Conservation (phyloP, 2,888 invertebrate genomes). For the Dasypolia templi region DNA sequence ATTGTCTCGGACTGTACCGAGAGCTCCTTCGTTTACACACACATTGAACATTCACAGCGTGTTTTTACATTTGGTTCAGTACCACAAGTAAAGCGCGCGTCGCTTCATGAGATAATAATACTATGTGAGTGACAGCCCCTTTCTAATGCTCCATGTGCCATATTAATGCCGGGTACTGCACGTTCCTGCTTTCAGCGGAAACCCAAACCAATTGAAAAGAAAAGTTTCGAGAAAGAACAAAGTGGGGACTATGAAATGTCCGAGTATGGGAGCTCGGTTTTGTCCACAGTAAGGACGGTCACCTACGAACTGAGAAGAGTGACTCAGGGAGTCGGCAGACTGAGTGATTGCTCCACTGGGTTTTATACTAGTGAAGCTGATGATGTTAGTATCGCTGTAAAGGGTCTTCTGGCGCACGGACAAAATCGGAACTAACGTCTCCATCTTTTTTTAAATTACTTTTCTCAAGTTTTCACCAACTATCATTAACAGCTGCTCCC, state of each 20-base stretch:
- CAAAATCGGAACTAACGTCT: background rate
- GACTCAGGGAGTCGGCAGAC: background rate
- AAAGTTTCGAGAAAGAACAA: background rate
- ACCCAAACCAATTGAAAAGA: conserved; percentile 2
- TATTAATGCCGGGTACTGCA: background rate
- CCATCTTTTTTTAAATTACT: background rate
- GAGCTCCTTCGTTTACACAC: background rate
- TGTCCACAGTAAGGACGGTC: background rate
- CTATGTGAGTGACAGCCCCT: background rate
- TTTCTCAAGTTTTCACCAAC: background rate
- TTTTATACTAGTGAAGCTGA: background rate
- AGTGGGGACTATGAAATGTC: conserved; percentile 8
- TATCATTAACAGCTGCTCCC: background rate
- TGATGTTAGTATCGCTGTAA: conserved; percentile 8
- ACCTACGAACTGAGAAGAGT: conserved; percentile 32
- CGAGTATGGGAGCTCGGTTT: background rate
- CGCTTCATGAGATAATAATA: too few relatives aligned
- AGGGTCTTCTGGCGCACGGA: background rate
- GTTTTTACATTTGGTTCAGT: background rate
- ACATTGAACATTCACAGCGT: background rate
- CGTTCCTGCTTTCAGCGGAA: conserved; percentile 43
- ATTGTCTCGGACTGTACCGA: too few relatives aligned
- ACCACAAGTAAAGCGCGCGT: background rate
- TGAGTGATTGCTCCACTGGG: background rate
- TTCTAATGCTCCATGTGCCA: background rate